Evolutionary conservation across 2,797 vertebrate genomes (phyloP), one percentile per base, ranked within the genome.

Genomic region (Psittacula echo): DNA sequence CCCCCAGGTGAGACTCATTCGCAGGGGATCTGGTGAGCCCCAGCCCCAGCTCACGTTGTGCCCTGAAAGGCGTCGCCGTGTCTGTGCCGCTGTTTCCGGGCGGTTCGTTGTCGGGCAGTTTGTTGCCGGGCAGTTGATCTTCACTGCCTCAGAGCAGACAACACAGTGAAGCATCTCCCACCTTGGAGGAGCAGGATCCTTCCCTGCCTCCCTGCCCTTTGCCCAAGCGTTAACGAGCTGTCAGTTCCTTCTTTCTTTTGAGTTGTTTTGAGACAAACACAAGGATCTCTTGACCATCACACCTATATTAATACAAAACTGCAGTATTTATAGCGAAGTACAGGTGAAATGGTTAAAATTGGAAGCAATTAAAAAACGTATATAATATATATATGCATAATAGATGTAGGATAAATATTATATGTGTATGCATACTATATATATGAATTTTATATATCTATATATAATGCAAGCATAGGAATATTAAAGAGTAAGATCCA

Each of bases 51-150:
- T 58, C 56, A 58, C n/a, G 3, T 24, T 58, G n/a, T 11, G 7
- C 56, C 22, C 14, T 58, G n/a, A 7, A 7, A 58, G 56, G n/a
- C 14, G 9, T 7, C 13, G 3, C 6, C 1, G 3, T n/a, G 32
- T 34, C 13, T 34, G n/a, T 16, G 13, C 14, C 3, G 7, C 56
- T 58, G 22, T 34, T n/a, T 58, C 14, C 10, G 7, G 56, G 21
- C 9, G 3, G 30, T 54, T 54, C 8, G 5, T 13, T 54, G 53
- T 11, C 1, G 12, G 53, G 53, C 53, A 53, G 32, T n/a, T 56
- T 6, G 13, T 32, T n/a, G 12, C 20, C 20, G 3, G 18, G 54
- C 20, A 34, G 56, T 24, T 60, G 14, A 58, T 34, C 13, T 34
- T 58, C 56, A 16, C 13, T 7, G 22, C n/a, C 15, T 24, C 22